Evolutionary conservation across 2,797 vertebrate genomes (phyloP).

Genomic region (Brotogeris chrysoptera): DNA sequence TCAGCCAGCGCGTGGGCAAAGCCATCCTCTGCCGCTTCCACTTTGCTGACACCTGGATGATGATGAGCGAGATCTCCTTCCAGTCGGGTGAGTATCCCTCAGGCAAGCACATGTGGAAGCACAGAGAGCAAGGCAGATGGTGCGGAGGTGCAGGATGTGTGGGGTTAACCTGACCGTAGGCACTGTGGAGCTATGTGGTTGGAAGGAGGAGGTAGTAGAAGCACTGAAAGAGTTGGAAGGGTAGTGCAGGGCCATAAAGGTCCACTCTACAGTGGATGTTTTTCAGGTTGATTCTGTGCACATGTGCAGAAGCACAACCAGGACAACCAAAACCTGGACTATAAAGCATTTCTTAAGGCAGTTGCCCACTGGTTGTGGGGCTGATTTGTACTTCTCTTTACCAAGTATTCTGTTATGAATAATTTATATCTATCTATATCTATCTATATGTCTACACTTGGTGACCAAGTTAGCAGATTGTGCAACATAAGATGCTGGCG

Average conservation of each 20-base stretch:
- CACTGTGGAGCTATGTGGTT: accelerated
- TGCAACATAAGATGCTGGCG: not conserved
- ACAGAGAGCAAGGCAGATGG: not conserved
- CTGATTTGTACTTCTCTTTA: not conserved
- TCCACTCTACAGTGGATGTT: not conserved
- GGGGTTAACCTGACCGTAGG: accelerated
- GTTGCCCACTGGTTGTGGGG: not conserved
- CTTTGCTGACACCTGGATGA: slow-evolving; percentile 91
- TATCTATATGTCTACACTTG: not conserved
- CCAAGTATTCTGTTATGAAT: not conserved
- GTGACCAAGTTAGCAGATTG: not conserved
- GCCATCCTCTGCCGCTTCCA: slow-evolving; percentile 85
- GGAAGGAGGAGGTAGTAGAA: not conserved
- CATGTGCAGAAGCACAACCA: accelerated
- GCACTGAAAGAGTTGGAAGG: not conserved
- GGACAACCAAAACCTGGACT: not conserved
- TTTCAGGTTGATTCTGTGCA: not conserved
- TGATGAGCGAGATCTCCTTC: slow-evolving; percentile 94
- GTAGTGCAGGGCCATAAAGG: not conserved
- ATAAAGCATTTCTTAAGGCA: not conserved
- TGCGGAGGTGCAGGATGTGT: accelerated
- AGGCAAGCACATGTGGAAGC: not conserved
- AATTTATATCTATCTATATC: not conserved
- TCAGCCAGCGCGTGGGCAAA: slow-evolving; percentile 80
- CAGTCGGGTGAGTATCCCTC: slow-evolving; percentile 81